These are phyloP conservation scores for Hyperopisus bebe DNA, from an alignment of 2,113 vertebrate species.

Conservation along the genomic window DNA sequence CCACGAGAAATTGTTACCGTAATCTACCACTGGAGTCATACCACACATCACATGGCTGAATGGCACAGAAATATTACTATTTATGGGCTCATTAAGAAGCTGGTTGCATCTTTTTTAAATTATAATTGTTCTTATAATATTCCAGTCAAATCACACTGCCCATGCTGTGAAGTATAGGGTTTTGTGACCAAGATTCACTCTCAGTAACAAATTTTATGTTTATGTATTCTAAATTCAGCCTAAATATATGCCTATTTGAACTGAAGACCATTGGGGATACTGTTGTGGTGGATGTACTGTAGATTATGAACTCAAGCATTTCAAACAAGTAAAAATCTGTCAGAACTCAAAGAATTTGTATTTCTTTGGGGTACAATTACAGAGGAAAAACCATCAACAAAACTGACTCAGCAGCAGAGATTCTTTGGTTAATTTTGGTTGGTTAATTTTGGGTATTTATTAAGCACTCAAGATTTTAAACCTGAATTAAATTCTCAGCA, in stretches of 20 bases:
- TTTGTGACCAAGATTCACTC: neutral
- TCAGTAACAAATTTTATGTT: neutral
- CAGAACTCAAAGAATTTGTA: neutral
- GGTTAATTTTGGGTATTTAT: neutral
- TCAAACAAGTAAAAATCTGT: neutral
- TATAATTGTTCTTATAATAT: neutral
- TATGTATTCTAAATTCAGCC: neutral
- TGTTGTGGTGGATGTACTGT: neutral
- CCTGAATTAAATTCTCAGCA: neutral
- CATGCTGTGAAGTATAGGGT: neutral
- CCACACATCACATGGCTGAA: neutral
- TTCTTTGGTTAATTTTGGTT: neutral
- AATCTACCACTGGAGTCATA: neutral
- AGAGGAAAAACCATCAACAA: neutral
- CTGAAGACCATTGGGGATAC: neutral
- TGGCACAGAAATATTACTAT: neutral
- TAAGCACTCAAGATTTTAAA: neutral
- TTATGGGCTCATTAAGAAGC: neutral
- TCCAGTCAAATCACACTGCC: neutral
- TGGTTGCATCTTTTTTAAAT: neutral
- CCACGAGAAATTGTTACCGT: neutral
- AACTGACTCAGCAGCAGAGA: neutral
- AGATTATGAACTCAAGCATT: neutral
- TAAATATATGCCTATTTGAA: neutral
- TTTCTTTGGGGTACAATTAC: neutral